Conservation (phyloP, 2,113 vertebrate species). For the Dissostichus mawsoni region DNA sequence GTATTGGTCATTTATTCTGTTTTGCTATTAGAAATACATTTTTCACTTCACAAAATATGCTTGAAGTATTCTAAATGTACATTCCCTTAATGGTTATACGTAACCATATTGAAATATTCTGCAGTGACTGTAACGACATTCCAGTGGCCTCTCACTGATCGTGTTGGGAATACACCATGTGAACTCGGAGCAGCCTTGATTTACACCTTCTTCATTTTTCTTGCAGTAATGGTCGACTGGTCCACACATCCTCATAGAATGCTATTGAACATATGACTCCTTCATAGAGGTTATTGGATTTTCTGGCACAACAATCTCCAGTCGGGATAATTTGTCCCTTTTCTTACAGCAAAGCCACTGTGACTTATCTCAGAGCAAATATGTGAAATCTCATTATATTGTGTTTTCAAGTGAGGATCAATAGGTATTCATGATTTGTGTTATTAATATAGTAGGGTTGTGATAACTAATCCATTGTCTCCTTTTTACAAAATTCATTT, state of each 20-base stretch:
- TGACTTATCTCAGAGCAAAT: constrained; percentile 62
- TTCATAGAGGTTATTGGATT: constrained; percentile 74
- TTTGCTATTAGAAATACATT: neutral
- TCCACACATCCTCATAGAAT: constrained; percentile 55
- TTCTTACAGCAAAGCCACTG: constrained; percentile 45
- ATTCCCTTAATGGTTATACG: neutral
- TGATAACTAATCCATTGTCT: neutral
- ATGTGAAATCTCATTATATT: constrained; percentile 61
- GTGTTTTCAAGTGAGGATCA: constrained; percentile 56
- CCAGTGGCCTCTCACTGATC: constrained; percentile 28
- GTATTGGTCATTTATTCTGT: constrained; percentile 42
- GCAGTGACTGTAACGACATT: constrained; percentile 2
- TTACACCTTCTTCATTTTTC: constrained; percentile 57
- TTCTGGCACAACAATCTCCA: constrained; percentile 51
- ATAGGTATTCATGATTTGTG: constrained; percentile 46
- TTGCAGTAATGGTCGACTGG: constrained; percentile 55
- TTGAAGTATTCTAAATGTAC: neutral
- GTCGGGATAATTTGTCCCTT: constrained; percentile 48
- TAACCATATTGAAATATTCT: constrained; percentile 14
- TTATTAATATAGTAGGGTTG: constrained; percentile 16
- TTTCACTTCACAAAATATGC: neutral
- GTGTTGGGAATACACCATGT: constrained; percentile 32
- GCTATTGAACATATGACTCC: constrained; percentile 57
- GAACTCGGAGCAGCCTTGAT: constrained; percentile 50
- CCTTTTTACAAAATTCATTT: constrained; percentile 6